Percentiles rank a stretch among this genome's conserved stretches.
Evolutionary conservation across 30 jellyfish, hydroid and myxozoan genomes (phyloP).

Genomic region (Nemopilema nomurai): DNA sequence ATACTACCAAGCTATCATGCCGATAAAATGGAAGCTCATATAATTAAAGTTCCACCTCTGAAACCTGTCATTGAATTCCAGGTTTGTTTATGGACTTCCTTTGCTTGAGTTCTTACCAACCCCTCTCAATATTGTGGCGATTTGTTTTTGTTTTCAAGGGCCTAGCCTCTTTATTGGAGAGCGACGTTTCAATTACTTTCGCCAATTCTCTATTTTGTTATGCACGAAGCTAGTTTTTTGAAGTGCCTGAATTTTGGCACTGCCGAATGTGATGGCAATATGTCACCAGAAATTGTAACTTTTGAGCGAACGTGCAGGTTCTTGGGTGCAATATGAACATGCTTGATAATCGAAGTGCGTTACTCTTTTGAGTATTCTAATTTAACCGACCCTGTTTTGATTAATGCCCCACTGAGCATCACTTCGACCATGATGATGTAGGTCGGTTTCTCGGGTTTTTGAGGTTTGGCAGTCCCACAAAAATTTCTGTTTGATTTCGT

Average conservation of each 20-base stretch:
- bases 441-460: background rate
- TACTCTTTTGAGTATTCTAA: no score
- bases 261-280: background rate
- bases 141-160: background rate
- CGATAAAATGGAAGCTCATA: slow-evolving; percentile 50
- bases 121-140: background rate
- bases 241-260: background rate
- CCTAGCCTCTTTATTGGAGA: background rate
- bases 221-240: background rate
- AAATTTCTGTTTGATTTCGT: background rate
- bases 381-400: no score
- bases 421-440: background rate
- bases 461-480: background rate
- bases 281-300: background rate
- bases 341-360: no score
- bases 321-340: background rate
- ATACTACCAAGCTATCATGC: background rate
- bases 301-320: background rate
- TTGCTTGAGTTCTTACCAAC: background rate
- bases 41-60: slow-evolving; percentile 89
- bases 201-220: background rate
- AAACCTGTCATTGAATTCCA: slow-evolving; percentile 90
- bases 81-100: slow-evolving; percentile 39
- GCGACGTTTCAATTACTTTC: background rate
- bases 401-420: background rate